Evolutionary conservation across 2,113 vertebrate genomes (phyloP).

Genomic region (Rallus limicola): DNA sequence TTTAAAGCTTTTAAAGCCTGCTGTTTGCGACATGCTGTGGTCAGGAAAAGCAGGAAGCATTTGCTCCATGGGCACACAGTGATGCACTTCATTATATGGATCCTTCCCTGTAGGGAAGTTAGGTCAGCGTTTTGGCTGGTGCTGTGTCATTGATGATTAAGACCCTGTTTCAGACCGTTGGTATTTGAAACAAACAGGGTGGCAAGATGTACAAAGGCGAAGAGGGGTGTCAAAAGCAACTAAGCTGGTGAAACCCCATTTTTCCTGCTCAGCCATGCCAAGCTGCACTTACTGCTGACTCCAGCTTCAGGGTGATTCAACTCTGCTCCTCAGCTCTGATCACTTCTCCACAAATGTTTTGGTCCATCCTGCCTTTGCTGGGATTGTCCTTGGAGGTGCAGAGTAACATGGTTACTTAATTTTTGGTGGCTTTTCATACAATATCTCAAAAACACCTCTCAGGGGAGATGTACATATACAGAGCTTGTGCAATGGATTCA

Average conservation of each 20-base stretch:
- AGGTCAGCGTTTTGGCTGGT: not conserved
- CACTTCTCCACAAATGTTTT: fast-evolving
- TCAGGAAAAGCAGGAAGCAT: not conserved
- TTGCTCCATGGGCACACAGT: not conserved
- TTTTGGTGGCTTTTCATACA: not conserved
- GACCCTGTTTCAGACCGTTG: not conserved
- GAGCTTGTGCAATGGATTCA: not conserved
- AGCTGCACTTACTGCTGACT: not conserved
- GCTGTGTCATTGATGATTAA: not conserved
- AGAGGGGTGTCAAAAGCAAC: fast-evolving
- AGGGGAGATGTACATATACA: not conserved
- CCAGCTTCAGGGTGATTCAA: not conserved
- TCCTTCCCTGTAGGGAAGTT: fast-evolving
- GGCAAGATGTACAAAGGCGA: not conserved
- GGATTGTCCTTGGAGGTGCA: not conserved
- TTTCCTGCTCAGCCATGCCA: not conserved
- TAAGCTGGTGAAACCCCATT: fast-evolving
- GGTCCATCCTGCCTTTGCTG: not conserved
- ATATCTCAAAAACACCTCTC: not conserved
- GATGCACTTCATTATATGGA: not conserved
- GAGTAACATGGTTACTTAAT: not conserved
- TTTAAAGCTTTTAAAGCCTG: not conserved
- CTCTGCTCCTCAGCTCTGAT: not conserved
- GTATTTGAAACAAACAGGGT: not conserved
- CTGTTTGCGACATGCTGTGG: not conserved